These are phyloP conservation scores for Canis aureus DNA, from an alignment of 2,113 vertebrate species.

Conservation along the genomic window DNA sequence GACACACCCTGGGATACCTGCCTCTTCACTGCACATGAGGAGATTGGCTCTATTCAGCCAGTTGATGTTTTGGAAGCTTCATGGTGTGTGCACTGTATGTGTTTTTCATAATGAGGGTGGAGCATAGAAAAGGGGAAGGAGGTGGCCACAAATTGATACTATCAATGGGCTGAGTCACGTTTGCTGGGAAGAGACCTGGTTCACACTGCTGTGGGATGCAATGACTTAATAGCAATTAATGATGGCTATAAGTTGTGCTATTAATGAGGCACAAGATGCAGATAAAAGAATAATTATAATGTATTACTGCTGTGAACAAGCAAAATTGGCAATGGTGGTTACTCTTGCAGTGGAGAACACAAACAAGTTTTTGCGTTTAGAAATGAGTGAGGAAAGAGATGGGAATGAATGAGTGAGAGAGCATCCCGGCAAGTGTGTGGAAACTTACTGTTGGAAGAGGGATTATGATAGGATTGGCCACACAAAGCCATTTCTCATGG, in stretches of 20 bases:
- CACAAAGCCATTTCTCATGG: neutral
- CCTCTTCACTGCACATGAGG: neutral
- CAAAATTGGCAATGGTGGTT: constrained; percentile 50
- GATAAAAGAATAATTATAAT: constrained; percentile 44
- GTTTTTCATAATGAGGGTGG: neutral
- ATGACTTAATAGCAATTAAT: constrained; percentile 8
- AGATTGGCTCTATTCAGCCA: neutral
- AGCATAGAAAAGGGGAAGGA: neutral
- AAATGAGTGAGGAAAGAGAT: neutral
- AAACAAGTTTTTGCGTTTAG: constrained; percentile 20
- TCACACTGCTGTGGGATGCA: neutral
- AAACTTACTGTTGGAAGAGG: neutral
- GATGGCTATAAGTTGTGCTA: neutral
- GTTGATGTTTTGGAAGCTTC: neutral
- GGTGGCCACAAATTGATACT: neutral
- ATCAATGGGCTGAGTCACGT: neutral
- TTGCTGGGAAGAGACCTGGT: neutral
- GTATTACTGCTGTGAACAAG: neutral
- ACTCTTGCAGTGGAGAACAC: neutral
- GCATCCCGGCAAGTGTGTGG: neutral
- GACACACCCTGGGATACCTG: neutral
- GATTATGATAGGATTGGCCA: neutral
- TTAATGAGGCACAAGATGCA: constrained; percentile 42
- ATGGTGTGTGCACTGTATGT: neutral
- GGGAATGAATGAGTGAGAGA: neutral